Base-by-base conservation (phyloP, 1,140 invertebrate species). In the Drosophila pseudoobscura region DNA sequence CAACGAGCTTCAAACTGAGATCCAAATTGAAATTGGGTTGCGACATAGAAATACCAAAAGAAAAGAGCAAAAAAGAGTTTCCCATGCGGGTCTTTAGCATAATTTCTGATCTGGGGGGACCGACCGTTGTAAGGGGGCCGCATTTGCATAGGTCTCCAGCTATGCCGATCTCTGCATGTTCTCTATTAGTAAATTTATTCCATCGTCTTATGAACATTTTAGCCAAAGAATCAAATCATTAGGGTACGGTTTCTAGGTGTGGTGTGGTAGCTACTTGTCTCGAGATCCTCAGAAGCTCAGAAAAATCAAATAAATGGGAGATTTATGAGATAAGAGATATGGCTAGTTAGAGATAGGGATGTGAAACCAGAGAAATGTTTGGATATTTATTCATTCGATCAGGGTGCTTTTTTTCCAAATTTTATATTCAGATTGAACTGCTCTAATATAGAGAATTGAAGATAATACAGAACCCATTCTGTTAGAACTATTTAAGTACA, bases 201-300 rank as follows among this genome's bases (percentile, higher is more conserved):
- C 54, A 80, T 56, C 65, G 47, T 80, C 62, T 75, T 78, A 60
- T 57, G 43, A 70, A 26, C 46, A 46, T 61, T 68, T 73, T 69
- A 65, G 65, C 56, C 47, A 24, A 79, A 68, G 65, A 79, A 76
- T 79, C 45, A 52, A 47, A 56, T 51, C 65, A 75, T 80, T 80
- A 80, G 31, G 50, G 72, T 55, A 47, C 41, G 63, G 50, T 69
- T 73, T 62, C 39, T 29, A 52, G 77, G 80, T 60, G 80, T 80
- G 82, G 56, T 53, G 55, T 80, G 82, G 56, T 53, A 52, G 80
- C 80, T 84, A 71, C 75, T 71, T 47, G 45, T 62, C 39, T 78
- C 39, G 49, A 59, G 45, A 43, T 45, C 26, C 45, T 54, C 51
- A 43, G 61, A 71, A 61, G 56, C 39, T 15, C 0, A 44, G 31